phyloP scores from a whole-genome alignment of 2,797 vertebrate species.

The Galago senegalensis region DNA sequence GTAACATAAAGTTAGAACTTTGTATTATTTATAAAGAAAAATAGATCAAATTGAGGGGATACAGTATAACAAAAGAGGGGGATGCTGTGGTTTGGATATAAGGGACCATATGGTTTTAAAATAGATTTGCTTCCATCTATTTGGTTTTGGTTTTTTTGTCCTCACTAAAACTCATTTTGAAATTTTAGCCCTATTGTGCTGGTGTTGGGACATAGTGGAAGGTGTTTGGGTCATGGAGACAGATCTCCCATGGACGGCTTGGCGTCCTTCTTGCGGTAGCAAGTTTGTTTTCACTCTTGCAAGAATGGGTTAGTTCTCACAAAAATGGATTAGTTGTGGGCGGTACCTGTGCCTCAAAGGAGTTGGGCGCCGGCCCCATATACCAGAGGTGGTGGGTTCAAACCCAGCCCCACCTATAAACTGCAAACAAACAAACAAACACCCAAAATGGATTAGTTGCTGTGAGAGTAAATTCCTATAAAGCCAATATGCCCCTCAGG shows the following conservation, averaged over 20 bases:
- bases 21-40: conserved; percentile 36
- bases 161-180: neutral
- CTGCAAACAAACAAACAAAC: too few relatives aligned
- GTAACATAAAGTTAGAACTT: neutral
- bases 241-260: neutral
- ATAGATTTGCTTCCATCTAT: too few relatives aligned
- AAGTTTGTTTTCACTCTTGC: neutral
- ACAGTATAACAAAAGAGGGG: conserved; percentile 1
- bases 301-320: neutral
- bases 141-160: neutral
- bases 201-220: neutral
- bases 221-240: neutral
- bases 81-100: neutral
- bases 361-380: too few relatives aligned
- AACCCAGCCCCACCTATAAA: too few relatives aligned
- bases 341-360: too few relatives aligned
- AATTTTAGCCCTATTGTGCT: neutral
- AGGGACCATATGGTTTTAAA: too few relatives aligned
- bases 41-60: neutral
- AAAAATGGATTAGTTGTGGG: neutral
- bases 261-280: neutral
- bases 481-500: neutral
- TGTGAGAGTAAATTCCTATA: neutral
- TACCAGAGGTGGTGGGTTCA: too few relatives aligned
- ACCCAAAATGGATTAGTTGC: neutral